Evolutionary conservation across 2,888 invertebrate species (phyloP).

Genomic region (Pilophorus perplexus): DNA sequence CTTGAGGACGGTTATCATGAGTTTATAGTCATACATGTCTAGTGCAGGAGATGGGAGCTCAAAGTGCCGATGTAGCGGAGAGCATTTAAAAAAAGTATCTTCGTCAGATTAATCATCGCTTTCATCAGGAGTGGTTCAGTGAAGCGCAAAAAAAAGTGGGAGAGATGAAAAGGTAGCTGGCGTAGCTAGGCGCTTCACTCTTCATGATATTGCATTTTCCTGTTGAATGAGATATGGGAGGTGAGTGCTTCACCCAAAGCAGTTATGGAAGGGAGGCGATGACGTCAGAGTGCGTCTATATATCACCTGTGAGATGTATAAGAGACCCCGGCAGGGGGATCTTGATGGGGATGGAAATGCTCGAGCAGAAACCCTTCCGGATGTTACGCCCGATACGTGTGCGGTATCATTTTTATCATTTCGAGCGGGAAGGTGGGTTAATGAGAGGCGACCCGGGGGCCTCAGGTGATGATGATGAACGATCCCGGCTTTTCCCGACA

Average conservation of each 20-base stretch:
- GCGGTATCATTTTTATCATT: conserved; percentile 33
- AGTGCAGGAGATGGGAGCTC: too few species aligned
- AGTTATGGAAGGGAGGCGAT: too few species aligned
- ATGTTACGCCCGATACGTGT: neutral
- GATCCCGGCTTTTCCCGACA: conserved; percentile 34
- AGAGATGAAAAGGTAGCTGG: conserved; percentile 16
- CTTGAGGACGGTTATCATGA: too few species aligned
- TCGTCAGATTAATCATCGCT: conserved; percentile 7
- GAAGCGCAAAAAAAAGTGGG: neutral
- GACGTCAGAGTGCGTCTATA: neutral
- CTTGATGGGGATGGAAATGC: neutral
- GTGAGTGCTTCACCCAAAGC: conserved; percentile 22
- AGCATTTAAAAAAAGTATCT: too few species aligned
- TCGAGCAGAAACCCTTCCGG: neutral
- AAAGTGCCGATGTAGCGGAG: too few species aligned
- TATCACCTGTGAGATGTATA: neutral
- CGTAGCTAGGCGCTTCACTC: conserved; percentile 1
- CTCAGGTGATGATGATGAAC: conserved; percentile 39
- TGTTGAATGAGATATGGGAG: conserved; percentile 23
- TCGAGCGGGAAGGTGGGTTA: conserved; percentile 14
- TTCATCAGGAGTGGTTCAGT: conserved; percentile 1
- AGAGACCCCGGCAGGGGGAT: neutral
- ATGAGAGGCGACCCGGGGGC: conserved; percentile 31
- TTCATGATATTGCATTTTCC: conserved; percentile 29
- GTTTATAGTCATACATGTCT: too few species aligned